Percentiles rank a stretch among this genome's conserved stretches.
Evolutionary conservation across 2,797 vertebrate genomes (phyloP).

Genomic region (Sorex maritimensis): DNA sequence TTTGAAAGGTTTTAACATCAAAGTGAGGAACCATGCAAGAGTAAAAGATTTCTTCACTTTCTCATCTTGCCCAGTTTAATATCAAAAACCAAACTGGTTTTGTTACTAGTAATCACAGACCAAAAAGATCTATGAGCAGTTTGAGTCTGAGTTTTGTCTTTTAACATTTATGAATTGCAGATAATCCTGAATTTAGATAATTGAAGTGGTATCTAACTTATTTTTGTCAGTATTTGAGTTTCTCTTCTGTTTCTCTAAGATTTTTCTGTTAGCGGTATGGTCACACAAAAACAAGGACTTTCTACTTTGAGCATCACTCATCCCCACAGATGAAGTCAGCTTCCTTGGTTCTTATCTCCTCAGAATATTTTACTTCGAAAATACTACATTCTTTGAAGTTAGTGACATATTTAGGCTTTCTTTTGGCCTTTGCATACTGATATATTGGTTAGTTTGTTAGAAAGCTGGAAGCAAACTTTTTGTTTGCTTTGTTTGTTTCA

Average conservation of each 20-base stretch:
- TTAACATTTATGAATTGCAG: not conserved
- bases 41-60: not conserved
- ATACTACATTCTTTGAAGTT: conserved; percentile 60
- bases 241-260: conserved; percentile 8
- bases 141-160: not conserved
- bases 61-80: conserved; percentile 34
- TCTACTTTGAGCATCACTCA: not conserved
- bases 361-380: conserved; percentile 46
- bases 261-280: not conserved
- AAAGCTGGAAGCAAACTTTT: conserved; percentile 25
- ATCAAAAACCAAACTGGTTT: not conserved
- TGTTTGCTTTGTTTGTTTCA: not conserved
- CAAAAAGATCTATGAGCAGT: not conserved
- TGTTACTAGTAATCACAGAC: not conserved
- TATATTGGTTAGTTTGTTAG: conserved; percentile 41
- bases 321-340: not conserved
- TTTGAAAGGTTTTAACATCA: conserved; percentile 37
- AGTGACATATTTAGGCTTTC: conserved; percentile 45
- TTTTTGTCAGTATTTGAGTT: conserved; percentile 38
- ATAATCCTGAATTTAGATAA: not conserved
- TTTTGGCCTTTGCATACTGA: not conserved
- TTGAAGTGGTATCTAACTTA: not conserved
- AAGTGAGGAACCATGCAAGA: not conserved
- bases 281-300: conserved; percentile 51
- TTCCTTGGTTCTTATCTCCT: too few relatives aligned